Conservation (phyloP, 2,888 invertebrate genomes). For the Apotomis capreana region DNA sequence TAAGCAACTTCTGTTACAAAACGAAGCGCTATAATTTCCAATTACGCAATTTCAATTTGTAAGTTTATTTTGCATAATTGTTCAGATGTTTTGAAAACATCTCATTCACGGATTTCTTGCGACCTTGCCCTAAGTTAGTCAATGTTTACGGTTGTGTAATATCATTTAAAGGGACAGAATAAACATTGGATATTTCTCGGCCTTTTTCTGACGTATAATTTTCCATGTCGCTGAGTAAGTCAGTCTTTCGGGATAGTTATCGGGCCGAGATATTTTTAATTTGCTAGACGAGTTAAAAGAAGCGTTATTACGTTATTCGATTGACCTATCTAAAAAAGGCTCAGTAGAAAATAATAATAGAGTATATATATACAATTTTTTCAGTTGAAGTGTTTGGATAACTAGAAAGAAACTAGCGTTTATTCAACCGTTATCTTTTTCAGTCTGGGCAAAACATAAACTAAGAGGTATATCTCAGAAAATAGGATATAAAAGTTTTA, state of each 20-base stretch:
- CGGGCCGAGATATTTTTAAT: not conserved
- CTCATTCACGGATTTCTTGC: not conserved
- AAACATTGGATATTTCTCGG: not conserved
- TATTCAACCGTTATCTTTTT: not conserved
- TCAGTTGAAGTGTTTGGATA: not conserved
- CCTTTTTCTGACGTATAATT: conserved; percentile 17
- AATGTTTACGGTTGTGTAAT: not conserved
- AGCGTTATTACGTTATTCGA: not conserved
- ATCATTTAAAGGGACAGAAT: conserved; percentile 12
- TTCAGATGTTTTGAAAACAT: not conserved
- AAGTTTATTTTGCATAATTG: not conserved
- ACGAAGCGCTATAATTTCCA: not conserved
- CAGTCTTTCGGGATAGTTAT: conserved; percentile 22
- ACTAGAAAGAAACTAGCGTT: not conserved
- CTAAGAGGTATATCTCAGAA: not conserved
- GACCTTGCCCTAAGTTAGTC: not conserved
- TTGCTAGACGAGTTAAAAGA: not conserved
- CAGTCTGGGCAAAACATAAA: not conserved
- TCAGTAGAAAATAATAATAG: not conserved
- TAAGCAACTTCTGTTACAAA: not conserved
- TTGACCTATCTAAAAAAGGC: not conserved
- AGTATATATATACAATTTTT: not conserved
- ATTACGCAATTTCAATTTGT: not conserved
- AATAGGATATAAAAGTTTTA: conserved; percentile 1
- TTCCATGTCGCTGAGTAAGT: not conserved